phyloP scores from a whole-genome alignment of 2,797 vertebrate species.

The Hydrocynus forskahlii region DNA sequence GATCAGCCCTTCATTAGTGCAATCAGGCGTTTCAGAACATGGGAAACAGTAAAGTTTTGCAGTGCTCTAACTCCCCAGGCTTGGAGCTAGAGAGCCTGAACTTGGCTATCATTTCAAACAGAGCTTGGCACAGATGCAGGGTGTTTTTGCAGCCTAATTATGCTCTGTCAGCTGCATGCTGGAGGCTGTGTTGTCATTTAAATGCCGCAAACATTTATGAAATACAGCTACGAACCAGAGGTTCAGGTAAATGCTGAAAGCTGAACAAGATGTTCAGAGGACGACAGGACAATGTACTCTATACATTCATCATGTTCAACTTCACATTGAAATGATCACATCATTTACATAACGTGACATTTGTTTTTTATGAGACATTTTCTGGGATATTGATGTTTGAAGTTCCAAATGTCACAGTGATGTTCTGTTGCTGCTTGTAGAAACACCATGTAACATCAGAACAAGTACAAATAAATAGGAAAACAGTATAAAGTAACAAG shows the following conservation, averaged over 20 bases:
- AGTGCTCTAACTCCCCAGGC: not conserved
- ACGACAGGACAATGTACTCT: not conserved
- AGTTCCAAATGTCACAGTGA: not conserved
- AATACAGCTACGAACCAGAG: not conserved
- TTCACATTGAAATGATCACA: not conserved
- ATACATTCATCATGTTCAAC: not conserved
- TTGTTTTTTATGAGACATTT: not conserved
- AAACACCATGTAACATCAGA: not conserved
- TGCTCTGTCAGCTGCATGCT: not conserved
- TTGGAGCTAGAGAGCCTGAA: not conserved
- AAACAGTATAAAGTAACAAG: too few species aligned
- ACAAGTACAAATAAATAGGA: too few species aligned
- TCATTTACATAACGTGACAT: not conserved
- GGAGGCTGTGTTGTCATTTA: not conserved
- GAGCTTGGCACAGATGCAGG: not conserved
- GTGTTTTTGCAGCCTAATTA: not conserved
- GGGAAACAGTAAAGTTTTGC: constrained; percentile 7
- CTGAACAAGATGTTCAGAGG: not conserved
- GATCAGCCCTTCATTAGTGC: constrained; percentile 7
- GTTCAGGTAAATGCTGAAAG: not conserved
- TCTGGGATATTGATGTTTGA: not conserved
- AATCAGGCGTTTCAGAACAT: not conserved
- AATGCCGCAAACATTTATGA: not conserved
- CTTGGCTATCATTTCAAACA: not conserved
- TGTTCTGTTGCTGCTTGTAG: not conserved